Conservation (phyloP, 2,797 vertebrate genomes). For the Dromococcyx pavoninus region DNA sequence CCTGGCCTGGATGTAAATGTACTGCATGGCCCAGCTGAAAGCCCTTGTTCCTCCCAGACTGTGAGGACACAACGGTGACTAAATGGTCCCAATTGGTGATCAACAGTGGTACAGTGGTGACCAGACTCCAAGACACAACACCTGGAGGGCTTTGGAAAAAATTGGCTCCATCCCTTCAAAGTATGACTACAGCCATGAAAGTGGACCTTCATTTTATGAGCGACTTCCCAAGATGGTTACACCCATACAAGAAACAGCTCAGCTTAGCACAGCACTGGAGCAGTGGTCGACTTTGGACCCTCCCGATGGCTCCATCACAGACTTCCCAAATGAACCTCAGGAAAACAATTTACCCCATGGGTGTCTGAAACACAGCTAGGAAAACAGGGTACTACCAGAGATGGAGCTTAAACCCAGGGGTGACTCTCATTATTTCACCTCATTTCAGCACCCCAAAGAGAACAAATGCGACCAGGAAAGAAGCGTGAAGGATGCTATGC, state of each 20-base stretch:
- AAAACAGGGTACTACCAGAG: background rate
- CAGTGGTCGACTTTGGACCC: rapidly evolving
- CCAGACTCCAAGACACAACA: background rate
- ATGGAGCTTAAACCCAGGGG: background rate
- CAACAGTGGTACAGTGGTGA: background rate
- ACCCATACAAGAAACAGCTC: rapidly evolving
- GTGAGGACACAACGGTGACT: rapidly evolving
- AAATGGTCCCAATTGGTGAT: background rate
- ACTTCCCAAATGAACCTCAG: background rate
- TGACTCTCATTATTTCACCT: background rate
- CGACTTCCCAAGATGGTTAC: background rate
- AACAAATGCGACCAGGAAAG: background rate
- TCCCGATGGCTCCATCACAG: rapidly evolving
- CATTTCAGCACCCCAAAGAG: background rate
- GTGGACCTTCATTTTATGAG: background rate
- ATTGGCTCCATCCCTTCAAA: background rate
- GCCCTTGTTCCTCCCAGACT: background rate
- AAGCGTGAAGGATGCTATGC: background rate
- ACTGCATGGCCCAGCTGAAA: background rate
- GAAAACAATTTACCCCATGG: background rate
- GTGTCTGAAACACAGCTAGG: background rate
- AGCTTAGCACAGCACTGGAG: rapidly evolving
- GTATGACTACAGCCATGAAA: background rate
- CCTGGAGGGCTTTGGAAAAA: background rate
- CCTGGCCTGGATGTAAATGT: background rate